These are phyloP conservation scores for Carpatolechia fugitivella DNA, from an alignment of 2,888 invertebrate genomes.

Conservation along the genomic window DNA sequence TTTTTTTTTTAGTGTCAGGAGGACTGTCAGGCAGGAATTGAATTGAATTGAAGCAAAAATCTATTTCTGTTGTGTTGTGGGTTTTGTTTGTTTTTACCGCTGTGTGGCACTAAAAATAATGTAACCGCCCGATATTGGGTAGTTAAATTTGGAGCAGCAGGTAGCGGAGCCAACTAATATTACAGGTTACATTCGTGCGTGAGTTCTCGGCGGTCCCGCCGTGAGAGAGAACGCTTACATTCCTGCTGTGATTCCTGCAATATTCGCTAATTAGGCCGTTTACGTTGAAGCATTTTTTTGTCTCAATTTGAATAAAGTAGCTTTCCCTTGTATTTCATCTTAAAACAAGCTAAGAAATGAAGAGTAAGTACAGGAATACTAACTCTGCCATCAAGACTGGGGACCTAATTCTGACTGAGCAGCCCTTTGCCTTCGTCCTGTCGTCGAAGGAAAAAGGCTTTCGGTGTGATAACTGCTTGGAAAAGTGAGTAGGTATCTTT, in stretches of 20 bases:
- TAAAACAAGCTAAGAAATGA: conserved; percentile 44
- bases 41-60: too few relatives aligned
- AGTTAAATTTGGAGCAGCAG: conserved; percentile 63
- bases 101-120: conserved; percentile 69
- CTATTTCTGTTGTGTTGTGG: conserved; percentile 36
- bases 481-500: conserved; percentile 75
- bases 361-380: conserved; percentile 61
- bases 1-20: too few relatives aligned
- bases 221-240: conserved; percentile 42
- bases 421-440: conserved; percentile 87
- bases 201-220: conserved; percentile 28
- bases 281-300: conserved; percentile 14
- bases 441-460: conserved; percentile 84
- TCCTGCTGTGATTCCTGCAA: conserved; percentile 52
- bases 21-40: too few relatives aligned
- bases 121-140: conserved; percentile 55
- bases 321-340: background rate
- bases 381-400: conserved; percentile 78
- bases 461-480: conserved; percentile 88
- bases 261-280: conserved; percentile 39
- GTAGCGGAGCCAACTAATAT: conserved; percentile 61
- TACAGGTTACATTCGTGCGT: conserved; percentile 47
- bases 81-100: conserved; percentile 50
- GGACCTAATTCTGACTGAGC: conserved; percentile 83
- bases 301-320: too few relatives aligned